phyloP scores from a whole-genome alignment of 2,113 vertebrate species.

The Percopsis transmontana region DNA sequence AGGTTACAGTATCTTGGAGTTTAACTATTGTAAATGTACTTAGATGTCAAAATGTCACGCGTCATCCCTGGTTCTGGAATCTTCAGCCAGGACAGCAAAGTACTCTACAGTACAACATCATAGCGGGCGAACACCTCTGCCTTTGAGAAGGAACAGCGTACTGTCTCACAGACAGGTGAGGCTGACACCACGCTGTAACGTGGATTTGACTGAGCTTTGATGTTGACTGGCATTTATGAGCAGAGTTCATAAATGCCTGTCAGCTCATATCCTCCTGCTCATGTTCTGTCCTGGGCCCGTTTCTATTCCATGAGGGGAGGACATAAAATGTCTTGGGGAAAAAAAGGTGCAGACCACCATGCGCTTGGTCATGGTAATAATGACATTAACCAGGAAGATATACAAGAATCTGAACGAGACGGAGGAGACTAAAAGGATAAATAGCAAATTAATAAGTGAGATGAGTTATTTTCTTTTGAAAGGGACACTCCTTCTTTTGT shows the following conservation, averaged over 20 bases:
- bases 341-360: neutral
- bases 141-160: neutral
- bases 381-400: slow-evolving; percentile 8
- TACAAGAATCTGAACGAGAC: neutral
- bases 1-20: neutral
- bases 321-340: slow-evolving; percentile 15
- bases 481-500: too few species aligned
- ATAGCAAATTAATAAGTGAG: neutral
- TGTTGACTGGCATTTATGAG: slow-evolving; percentile 62
- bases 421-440: neutral
- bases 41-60: neutral
- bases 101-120: slow-evolving; percentile 4
- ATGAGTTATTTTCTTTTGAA: neutral
- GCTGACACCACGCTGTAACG: slow-evolving; percentile 14
- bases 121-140: neutral
- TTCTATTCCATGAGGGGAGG: slow-evolving; percentile 22
- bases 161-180: slow-evolving; percentile 34
- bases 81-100: neutral
- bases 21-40: slow-evolving; percentile 1
- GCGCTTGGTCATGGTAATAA: neutral
- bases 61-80: slow-evolving; percentile 3
- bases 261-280: slow-evolving; percentile 44
- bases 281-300: slow-evolving; percentile 18
- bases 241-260: slow-evolving; percentile 51
- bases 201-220: slow-evolving; percentile 24